phyloP scores from a whole-genome alignment of 1,140 invertebrate species.

The Gryllus bimaculatus region DNA sequence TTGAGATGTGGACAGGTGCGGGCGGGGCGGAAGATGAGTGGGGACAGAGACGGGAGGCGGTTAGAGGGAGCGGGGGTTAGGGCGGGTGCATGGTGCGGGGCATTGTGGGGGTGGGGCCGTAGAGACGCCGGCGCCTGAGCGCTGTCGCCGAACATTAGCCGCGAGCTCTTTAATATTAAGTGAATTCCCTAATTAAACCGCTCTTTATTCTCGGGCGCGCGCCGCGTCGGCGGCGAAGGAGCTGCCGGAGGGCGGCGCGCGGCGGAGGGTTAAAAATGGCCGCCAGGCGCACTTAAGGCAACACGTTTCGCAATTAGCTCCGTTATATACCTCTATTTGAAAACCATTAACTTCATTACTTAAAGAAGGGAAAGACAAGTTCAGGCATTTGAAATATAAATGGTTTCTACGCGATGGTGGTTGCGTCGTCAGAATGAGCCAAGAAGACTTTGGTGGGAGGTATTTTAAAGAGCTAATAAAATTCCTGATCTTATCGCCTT shows the following conservation, averaged over 20 bases:
- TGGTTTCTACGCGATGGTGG: background rate
- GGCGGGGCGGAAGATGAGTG: too few relatives aligned
- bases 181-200: conserved; percentile 1
- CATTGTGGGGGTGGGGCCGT: too few relatives aligned
- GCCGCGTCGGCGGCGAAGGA: background rate
- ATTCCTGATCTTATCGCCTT: too few relatives aligned
- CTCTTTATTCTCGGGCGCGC: background rate
- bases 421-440: too few relatives aligned
- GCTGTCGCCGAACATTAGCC: background rate
- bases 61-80: too few relatives aligned
- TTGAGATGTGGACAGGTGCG: too few relatives aligned
- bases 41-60: too few relatives aligned
- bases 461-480: too few relatives aligned
- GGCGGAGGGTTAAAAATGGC: background rate
- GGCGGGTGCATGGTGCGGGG: too few relatives aligned
- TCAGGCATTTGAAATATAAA: background rate
- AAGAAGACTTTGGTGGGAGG: too few relatives aligned
- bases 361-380: background rate
- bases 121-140: too few relatives aligned
- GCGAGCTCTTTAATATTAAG: conserved; percentile 4
- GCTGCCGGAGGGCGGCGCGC: too few relatives aligned
- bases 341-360: background rate
- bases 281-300: background rate
- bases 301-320: conserved; percentile 3
- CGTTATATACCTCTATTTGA: background rate